Evolutionary conservation across 2,888 invertebrate species (phyloP), one percentile per base, ranked within the genome.

Genomic region (Mythimna impura): DNA sequence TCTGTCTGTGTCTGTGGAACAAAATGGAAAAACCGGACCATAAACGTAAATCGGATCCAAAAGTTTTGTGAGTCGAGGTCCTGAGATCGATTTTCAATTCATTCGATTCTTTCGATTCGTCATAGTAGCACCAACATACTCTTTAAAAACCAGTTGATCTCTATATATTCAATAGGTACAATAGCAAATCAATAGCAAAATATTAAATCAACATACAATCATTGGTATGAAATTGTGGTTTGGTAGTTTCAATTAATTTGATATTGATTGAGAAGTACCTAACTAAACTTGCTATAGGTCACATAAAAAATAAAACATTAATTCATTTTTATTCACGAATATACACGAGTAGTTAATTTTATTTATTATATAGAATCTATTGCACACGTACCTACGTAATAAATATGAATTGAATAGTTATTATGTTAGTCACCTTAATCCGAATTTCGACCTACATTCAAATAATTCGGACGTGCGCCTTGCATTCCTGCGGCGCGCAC

Each of bases 401-500:
- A 47, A 47, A 47, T 80, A 69, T 64, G 58, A 77, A 77, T 75
- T 58, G 73, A 67, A 82, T 85, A 63, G 77, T 62, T 78, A 73
- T 75, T 69, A 73, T 60, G 84, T 87, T 85, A 83, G 86, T 84
- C 87, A 87, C 75, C 68, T 74, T 81, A 81, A 83, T 81, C 80
- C 68, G 73, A 74, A 82, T 82, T 83, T 71, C 70, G 85, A 86
- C 88, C 88, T 80, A 88, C 84, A 87, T 87, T 74, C n/a, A 71
- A 81, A 74, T 78, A 86, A 72, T 82, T 82, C 20, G 58, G 73
- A 76, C 73, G 70, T 72, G 83, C 25, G 67, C 63, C 57, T 77
- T 72, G 66, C 80, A 86, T 84, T 86, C 80, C 67, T 80, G 52
- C 22, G 55, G 30, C 70, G 82, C 47, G 65, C 78, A 79, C 76